A percentile compares a stretch with the other conserved stretches of the same genome.
phyloP scores from a whole-genome alignment of 2,797 vertebrate species.

The Taeniopygia guttata region DNA sequence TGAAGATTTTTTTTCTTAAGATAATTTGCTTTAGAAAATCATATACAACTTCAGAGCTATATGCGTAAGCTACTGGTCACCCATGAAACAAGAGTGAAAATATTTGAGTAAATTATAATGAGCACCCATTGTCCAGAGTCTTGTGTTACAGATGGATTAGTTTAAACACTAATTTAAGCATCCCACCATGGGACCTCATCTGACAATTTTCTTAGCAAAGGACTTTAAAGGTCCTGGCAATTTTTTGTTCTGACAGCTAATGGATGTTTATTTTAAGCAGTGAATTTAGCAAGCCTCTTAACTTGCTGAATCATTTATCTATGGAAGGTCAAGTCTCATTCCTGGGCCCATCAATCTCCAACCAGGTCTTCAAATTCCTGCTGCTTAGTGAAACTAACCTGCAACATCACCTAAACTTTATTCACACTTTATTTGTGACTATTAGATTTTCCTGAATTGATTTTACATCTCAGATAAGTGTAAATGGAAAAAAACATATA shows the following conservation, averaged over 20 bases:
- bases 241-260: background rate
- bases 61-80: background rate
- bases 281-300: background rate
- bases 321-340: background rate
- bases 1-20: background rate
- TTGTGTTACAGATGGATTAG: background rate
- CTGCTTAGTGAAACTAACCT: background rate
- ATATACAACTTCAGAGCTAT: background rate
- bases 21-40: background rate
- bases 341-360: background rate
- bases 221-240: background rate
- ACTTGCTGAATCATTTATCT: background rate
- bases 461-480: background rate
- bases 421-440: background rate
- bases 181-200: background rate
- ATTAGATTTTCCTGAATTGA: background rate
- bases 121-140: background rate
- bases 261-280: background rate
- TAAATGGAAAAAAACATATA: background rate
- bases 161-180: background rate
- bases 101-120: background rate
- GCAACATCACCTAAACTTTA: background rate
- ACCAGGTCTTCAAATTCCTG: background rate
- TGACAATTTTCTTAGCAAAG: background rate
- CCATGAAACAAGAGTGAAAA: background rate